A percentile compares a stretch with the other conserved stretches of the same genome.
Evolutionary conservation across 2,113 vertebrate genomes (phyloP).

Genomic region (Oenanthe melanoleuca): DNA sequence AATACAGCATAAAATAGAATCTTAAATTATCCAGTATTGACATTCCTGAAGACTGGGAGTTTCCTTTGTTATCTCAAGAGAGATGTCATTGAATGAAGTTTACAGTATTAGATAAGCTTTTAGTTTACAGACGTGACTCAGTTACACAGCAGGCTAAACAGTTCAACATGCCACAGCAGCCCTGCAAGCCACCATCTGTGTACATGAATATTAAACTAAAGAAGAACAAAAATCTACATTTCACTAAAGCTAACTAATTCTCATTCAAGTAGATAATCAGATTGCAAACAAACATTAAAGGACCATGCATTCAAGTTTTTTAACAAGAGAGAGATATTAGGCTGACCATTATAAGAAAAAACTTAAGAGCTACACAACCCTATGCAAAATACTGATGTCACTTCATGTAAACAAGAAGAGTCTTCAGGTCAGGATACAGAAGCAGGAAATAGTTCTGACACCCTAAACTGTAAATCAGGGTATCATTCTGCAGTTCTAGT

Average conservation of each 20-base stretch:
- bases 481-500: not conserved
- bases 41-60: not conserved
- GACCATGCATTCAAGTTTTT: not conserved
- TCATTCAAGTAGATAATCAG: not conserved
- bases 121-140: not conserved
- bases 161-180: not conserved
- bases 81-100: not conserved
- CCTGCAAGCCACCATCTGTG: not conserved
- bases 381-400: not conserved
- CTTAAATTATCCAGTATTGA: not conserved
- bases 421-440: not conserved
- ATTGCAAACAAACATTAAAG: not conserved
- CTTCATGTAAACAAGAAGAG: not conserved
- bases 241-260: not conserved
- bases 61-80: not conserved
- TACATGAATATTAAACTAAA: not conserved
- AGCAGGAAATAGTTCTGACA: not conserved
- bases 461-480: not conserved
- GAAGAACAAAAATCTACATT: not conserved
- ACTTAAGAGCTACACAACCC: not conserved
- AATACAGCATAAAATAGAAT: not conserved
- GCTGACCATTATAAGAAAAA: not conserved
- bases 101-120: not conserved
- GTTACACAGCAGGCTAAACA: not conserved
- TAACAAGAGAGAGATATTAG: not conserved